These are phyloP conservation scores for Hydrozoanthus gracilis DNA, from an alignment of 92 coral and sea anemone species.

Conservation along the genomic window DNA sequence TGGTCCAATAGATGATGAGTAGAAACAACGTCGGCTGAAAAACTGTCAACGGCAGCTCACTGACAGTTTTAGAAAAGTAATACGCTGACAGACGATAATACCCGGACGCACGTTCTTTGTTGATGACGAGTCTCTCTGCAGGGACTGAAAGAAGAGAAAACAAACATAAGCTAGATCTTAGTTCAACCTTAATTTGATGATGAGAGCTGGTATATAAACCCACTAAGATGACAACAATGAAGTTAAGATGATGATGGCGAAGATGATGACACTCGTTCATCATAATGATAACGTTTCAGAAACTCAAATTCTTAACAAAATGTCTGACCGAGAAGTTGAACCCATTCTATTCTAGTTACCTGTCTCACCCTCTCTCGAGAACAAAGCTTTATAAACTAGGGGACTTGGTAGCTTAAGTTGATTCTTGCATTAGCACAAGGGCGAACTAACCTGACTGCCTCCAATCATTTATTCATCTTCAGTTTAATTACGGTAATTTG, in stretches of 20 bases:
- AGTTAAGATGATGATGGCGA: neutral
- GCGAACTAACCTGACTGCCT: too few relatives aligned
- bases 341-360: too few relatives aligned
- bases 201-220: neutral
- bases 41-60: slow-evolving; percentile 90
- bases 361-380: too few relatives aligned
- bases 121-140: slow-evolving; percentile 81
- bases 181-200: neutral
- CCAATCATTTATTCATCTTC: too few relatives aligned
- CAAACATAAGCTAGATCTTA: neutral
- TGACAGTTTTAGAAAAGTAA: slow-evolving; percentile 82
- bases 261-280: neutral
- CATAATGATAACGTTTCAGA: neutral
- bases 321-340: too few relatives aligned
- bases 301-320: too few relatives aligned
- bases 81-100: slow-evolving; percentile 97
- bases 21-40: slow-evolving; percentile 77
- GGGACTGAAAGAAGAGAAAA: slow-evolving; percentile 67
- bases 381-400: too few relatives aligned
- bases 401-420: too few relatives aligned
- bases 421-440: too few relatives aligned
- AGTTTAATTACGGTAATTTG: too few relatives aligned
- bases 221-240: neutral
- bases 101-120: slow-evolving; percentile 94
- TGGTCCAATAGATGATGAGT: slow-evolving; percentile 80